phyloP scores from a whole-genome alignment of 2,888 invertebrate species.

The Pandemis cinnamomeana region DNA sequence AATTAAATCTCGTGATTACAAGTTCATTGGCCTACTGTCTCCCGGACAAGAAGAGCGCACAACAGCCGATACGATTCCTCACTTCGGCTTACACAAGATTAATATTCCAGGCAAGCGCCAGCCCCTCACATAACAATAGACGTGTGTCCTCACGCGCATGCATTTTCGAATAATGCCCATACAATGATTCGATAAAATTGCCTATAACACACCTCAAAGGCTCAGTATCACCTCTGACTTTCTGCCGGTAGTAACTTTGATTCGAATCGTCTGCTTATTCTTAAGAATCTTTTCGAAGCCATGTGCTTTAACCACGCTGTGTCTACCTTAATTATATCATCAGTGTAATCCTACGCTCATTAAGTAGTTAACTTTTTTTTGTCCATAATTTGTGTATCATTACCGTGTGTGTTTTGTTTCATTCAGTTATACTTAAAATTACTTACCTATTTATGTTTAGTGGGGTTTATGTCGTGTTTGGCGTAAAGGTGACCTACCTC shows the following conservation, averaged over 20 bases:
- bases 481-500: slow-evolving; percentile 34
- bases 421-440: slow-evolving; percentile 2
- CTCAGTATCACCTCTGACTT: slow-evolving; percentile 73
- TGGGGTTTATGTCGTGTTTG: background rate
- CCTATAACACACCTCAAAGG: slow-evolving; percentile 65
- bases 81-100: slow-evolving; percentile 74
- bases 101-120: slow-evolving; percentile 79
- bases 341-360: slow-evolving; percentile 46
- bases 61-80: slow-evolving; percentile 57
- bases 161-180: slow-evolving; percentile 83
- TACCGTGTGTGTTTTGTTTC: slow-evolving; percentile 45
- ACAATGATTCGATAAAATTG: slow-evolving; percentile 81
- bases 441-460: background rate
- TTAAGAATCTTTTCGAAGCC: background rate
- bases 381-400: slow-evolving; percentile 43
- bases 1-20: slow-evolving; percentile 1
- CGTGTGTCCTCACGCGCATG: slow-evolving; percentile 74
- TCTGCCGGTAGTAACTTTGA: slow-evolving; percentile 55
- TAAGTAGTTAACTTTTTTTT: slow-evolving; percentile 50
- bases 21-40: slow-evolving; percentile 73
- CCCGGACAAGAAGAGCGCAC: slow-evolving; percentile 58
- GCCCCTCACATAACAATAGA: slow-evolving; percentile 75
- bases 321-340: slow-evolving; percentile 48
- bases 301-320: slow-evolving; percentile 46
- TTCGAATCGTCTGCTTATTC: slow-evolving; percentile 10